A percentile compares a stretch with the other conserved stretches of the same genome.
phyloP scores from a whole-genome alignment of 2,113 vertebrate species.

The Pelobates fuscus region DNA sequence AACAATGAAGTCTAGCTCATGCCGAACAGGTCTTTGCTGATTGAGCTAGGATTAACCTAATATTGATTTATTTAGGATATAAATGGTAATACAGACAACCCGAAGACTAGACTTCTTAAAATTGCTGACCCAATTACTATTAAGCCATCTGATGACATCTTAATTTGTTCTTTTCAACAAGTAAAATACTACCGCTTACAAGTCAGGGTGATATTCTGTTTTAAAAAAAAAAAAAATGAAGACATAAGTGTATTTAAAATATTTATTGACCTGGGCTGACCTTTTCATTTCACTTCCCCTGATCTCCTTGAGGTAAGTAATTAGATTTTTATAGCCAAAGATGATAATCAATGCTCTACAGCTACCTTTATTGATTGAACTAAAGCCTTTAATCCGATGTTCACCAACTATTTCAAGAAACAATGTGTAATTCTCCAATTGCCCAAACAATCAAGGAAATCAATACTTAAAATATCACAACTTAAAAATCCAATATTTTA shows the following conservation, averaged over 20 bases:
- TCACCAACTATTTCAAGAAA: constrained; percentile 57
- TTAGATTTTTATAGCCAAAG: constrained; percentile 66
- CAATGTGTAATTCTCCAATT: constrained; percentile 35
- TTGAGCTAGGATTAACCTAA: constrained; percentile 57
- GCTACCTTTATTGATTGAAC: constrained; percentile 63
- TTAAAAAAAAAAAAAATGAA: constrained; percentile 42
- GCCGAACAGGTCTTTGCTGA: constrained; percentile 54
- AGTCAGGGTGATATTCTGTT: constrained; percentile 46
- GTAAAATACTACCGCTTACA: constrained; percentile 58
- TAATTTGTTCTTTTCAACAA: constrained; percentile 64
- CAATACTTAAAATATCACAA: constrained; percentile 4
- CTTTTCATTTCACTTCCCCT: constrained; percentile 61
- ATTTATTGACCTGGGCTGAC: constrained; percentile 63
- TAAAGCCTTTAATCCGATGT: constrained; percentile 62
- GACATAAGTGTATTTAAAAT: constrained; percentile 68
- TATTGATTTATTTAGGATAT: constrained; percentile 61
- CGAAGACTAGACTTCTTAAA: constrained; percentile 63
- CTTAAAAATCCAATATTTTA: background rate
- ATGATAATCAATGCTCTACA: constrained; percentile 63
- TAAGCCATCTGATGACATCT: constrained; percentile 63
- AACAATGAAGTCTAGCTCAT: constrained; percentile 18
- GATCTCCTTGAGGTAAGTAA: constrained; percentile 62
- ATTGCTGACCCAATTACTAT: constrained; percentile 65
- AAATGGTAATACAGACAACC: constrained; percentile 63
- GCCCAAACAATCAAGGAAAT: constrained; percentile 20